Evolutionary conservation across 2,888 invertebrate genomes (phyloP).

Genomic region (Diarsia mendica): DNA sequence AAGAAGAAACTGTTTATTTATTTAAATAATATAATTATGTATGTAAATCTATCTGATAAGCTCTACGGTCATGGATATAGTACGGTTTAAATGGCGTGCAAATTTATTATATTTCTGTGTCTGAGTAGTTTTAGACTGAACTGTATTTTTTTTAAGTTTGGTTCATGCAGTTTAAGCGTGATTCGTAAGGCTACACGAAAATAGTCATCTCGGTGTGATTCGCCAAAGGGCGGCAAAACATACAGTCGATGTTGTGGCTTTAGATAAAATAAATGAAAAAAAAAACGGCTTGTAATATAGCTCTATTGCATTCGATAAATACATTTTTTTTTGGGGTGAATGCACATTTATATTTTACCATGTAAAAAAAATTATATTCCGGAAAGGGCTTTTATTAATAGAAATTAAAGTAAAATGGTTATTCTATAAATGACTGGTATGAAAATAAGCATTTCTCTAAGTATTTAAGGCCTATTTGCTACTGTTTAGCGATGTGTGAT

Average conservation of each 20-base stretch:
- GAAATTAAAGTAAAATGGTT: slow-evolving; percentile 17
- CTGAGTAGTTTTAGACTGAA: background rate
- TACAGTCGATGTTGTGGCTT: background rate
- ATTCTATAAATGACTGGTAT: slow-evolving; percentile 38
- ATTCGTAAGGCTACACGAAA: background rate
- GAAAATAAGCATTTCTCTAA: slow-evolving; percentile 43
- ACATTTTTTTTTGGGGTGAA: background rate
- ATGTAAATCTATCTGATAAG: background rate
- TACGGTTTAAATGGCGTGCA: background rate
- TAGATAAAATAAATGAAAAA: too few relatives aligned
- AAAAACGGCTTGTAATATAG: background rate
- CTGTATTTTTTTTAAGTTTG: background rate
- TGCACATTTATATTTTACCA: background rate
- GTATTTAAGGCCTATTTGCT: slow-evolving; percentile 48
- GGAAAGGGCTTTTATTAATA: slow-evolving; percentile 12
- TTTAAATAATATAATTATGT: background rate
- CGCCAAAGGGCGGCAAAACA: background rate
- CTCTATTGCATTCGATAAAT: background rate
- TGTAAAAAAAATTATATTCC: background rate
- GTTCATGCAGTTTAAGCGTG: background rate
- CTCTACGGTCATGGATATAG: too few relatives aligned
- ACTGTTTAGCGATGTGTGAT: slow-evolving; percentile 47
- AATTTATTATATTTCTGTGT: background rate
- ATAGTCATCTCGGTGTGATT: background rate
- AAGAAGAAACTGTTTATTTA: background rate